Evolutionary conservation across 2,888 invertebrate species (phyloP).

Genomic region (Lucinisca nassula): DNA sequence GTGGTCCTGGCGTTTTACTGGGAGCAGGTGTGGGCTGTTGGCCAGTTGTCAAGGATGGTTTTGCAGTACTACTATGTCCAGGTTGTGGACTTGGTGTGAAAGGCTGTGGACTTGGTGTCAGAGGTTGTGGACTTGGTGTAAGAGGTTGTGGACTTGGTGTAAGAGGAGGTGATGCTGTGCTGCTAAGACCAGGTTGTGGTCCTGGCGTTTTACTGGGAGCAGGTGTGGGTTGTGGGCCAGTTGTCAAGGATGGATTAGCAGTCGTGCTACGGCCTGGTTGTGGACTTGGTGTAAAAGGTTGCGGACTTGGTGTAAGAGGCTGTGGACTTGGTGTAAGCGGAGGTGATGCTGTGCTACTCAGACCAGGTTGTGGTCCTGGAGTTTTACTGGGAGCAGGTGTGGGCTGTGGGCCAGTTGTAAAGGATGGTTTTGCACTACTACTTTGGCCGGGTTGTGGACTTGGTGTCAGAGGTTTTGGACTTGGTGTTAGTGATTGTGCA

Average conservation of each 20-base stretch:
- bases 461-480: background rate
- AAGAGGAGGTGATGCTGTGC: background rate
- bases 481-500: background rate
- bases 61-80: too few relatives aligned
- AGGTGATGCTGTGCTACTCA: background rate
- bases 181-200: background rate
- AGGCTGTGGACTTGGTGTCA: background rate
- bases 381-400: background rate
- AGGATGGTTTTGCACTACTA: background rate
- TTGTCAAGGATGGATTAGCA: background rate
- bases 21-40: too few relatives aligned
- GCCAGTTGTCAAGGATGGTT: too few relatives aligned
- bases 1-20: too few relatives aligned
- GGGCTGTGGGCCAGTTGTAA: conserved; percentile 9
- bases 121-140: too few relatives aligned
- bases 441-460: background rate
- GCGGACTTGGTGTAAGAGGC: background rate
- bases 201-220: background rate
- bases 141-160: too few relatives aligned
- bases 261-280: background rate
- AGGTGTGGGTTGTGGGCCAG: background rate
- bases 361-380: background rate
- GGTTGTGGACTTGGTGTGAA: too few relatives aligned
- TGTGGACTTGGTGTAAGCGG: background rate
- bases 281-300: background rate